These are phyloP conservation scores for Gallinago stenura DNA, from an alignment of 2,797 vertebrate species.

Conservation along the genomic window DNA sequence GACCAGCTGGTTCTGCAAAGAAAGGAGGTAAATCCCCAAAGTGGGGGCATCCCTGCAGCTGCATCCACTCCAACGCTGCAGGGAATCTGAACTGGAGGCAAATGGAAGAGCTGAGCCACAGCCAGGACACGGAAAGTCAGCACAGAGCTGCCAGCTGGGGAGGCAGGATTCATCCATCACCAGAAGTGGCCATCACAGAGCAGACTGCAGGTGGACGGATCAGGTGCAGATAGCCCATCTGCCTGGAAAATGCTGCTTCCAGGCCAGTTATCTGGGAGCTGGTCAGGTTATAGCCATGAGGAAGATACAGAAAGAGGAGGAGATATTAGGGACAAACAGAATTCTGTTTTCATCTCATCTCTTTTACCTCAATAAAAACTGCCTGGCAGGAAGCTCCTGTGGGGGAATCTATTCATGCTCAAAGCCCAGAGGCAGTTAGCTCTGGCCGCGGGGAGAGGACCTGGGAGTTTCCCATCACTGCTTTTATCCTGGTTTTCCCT, in stretches of 20 bases:
- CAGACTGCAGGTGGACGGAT: background rate
- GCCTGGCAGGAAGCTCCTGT: background rate
- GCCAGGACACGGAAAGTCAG: background rate
- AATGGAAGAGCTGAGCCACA: background rate
- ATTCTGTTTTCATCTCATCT: background rate
- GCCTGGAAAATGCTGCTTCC: background rate
- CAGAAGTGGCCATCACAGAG: background rate
- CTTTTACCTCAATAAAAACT: background rate
- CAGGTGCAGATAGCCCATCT: background rate
- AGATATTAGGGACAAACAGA: background rate
- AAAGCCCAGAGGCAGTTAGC: background rate
- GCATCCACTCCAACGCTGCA: fast-evolving
- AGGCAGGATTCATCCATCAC: background rate
- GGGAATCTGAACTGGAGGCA: background rate
- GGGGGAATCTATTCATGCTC: fast-evolving
- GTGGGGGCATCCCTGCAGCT: background rate
- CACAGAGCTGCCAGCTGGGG: background rate
- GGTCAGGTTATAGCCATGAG: background rate
- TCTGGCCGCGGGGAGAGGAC: background rate
- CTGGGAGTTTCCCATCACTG: background rate
- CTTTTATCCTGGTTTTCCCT: background rate
- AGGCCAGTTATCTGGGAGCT: background rate
- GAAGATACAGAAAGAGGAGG: background rate
- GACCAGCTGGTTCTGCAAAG: background rate
- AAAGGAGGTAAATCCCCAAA: background rate